Evolutionary conservation across 2,113 vertebrate genomes (phyloP).

Genomic region (Colossoma macropomum): DNA sequence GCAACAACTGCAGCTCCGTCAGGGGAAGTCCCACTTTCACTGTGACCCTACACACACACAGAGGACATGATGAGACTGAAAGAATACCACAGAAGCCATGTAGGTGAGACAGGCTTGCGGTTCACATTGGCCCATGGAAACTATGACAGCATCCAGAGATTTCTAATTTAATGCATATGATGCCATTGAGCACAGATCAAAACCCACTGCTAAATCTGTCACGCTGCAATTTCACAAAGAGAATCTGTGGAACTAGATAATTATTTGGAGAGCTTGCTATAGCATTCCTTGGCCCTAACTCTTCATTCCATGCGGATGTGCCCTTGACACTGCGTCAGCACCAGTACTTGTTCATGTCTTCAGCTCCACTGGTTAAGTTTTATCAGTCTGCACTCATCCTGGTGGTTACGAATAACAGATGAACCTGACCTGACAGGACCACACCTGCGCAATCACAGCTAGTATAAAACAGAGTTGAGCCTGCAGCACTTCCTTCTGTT

Average conservation of each 20-base stretch:
- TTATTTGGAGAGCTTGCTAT: not conserved
- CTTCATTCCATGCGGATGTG: not conserved
- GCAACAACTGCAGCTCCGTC: conserved; percentile 51
- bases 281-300: not conserved
- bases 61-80: conserved; percentile 3
- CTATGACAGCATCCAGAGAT: conserved; percentile 28
- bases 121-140: conserved; percentile 46
- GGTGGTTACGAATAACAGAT: not conserved
- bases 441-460: not conserved
- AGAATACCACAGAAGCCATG: not conserved
- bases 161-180: not conserved
- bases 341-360: not conserved
- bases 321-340: not conserved
- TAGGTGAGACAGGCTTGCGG: not conserved
- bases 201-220: not conserved
- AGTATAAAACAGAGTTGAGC: not conserved
- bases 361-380: not conserved
- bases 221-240: not conserved
- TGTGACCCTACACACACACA: conserved; percentile 1
- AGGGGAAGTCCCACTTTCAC: conserved; percentile 57
- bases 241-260: not conserved
- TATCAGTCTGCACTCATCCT: not conserved
- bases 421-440: not conserved
- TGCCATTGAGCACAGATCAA: conserved; percentile 24
- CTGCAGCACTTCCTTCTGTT: not conserved